A percentile compares a stretch with the other conserved stretches of the same genome.
phyloP scores from a whole-genome alignment of 1,140 invertebrate genomes.

The Brachionus plicatilis region DNA sequence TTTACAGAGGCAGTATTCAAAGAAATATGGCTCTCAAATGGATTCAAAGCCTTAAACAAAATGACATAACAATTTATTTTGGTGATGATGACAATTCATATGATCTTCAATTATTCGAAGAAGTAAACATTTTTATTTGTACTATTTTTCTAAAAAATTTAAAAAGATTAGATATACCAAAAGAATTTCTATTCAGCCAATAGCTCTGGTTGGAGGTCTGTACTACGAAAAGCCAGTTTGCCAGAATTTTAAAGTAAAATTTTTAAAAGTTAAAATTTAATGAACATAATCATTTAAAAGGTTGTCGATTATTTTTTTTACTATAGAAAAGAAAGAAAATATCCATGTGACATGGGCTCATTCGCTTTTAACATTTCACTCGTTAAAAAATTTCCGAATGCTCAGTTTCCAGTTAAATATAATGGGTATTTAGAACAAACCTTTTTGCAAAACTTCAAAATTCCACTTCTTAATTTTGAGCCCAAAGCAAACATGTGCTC shows the following conservation, averaged over 20 bases:
- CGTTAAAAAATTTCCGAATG: background rate
- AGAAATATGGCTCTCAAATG: conserved; percentile 81
- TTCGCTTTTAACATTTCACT: conserved; percentile 78
- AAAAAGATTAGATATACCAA: conserved; percentile 69
- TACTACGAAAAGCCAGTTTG: conserved; percentile 52
- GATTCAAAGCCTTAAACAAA: conserved; percentile 61
- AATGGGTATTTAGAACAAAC: background rate
- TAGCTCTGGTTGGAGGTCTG: conserved; percentile 70
- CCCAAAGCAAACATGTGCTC: background rate
- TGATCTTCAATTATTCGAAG: conserved; percentile 76
- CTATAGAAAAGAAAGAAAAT: conserved; percentile 80
- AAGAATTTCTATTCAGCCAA: conserved; percentile 91
- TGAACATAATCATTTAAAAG: conserved; percentile 43
- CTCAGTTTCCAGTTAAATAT: background rate
- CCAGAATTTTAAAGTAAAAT: background rate
- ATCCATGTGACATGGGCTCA: conserved; percentile 96
- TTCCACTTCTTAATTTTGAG: background rate
- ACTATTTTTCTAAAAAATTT: background rate
- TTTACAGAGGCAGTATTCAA: conserved; percentile 88
- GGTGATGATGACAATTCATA: conserved; percentile 98
- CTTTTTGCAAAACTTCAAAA: background rate
- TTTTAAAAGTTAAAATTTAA: background rate
- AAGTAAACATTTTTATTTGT: conserved; percentile 49
- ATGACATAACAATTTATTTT: conserved; percentile 69
- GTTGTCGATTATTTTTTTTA: conserved; percentile 73